Conservation (phyloP, 2,797 vertebrate species). For the Triplophysa yarkandensis region DNA sequence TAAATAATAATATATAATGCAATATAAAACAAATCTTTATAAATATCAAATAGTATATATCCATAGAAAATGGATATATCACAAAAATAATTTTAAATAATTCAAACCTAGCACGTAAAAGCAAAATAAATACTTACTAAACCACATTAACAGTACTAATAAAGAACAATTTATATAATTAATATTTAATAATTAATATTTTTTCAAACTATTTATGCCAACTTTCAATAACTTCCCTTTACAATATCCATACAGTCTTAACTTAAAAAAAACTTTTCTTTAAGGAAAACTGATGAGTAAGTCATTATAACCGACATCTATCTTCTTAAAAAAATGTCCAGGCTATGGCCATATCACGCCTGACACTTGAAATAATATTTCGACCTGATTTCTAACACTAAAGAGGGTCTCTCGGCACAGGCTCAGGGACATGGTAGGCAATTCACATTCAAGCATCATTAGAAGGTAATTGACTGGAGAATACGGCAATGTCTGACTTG, state of each 20-base stretch:
- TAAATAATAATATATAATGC: too few species aligned
- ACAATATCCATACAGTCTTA: background rate
- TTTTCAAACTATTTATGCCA: background rate
- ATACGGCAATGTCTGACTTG: constrained; percentile 53
- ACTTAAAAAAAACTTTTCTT: too few species aligned
- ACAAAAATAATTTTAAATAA: too few species aligned
- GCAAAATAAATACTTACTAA: too few species aligned
- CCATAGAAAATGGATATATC: too few species aligned
- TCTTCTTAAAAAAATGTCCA: background rate
- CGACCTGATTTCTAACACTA: constrained; percentile 25
- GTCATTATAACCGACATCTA: too few species aligned
- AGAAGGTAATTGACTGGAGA: constrained; percentile 69
- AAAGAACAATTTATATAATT: too few species aligned
- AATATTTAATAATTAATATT: background rate
- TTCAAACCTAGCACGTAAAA: too few species aligned
- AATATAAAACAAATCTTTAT: too few species aligned
- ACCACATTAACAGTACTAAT: background rate
- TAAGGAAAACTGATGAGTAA: too few species aligned
- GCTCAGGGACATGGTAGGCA: constrained; percentile 52
- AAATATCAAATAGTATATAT: too few species aligned
- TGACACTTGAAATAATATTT: constrained; percentile 24
- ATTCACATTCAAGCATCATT: constrained; percentile 69
- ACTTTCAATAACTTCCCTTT: background rate
- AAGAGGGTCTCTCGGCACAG: constrained; percentile 34
- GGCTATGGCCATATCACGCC: background rate